Evolutionary conservation across 2,888 invertebrate species (phyloP), one percentile per base, ranked within the genome.

Genomic region (Laothoe populi): DNA sequence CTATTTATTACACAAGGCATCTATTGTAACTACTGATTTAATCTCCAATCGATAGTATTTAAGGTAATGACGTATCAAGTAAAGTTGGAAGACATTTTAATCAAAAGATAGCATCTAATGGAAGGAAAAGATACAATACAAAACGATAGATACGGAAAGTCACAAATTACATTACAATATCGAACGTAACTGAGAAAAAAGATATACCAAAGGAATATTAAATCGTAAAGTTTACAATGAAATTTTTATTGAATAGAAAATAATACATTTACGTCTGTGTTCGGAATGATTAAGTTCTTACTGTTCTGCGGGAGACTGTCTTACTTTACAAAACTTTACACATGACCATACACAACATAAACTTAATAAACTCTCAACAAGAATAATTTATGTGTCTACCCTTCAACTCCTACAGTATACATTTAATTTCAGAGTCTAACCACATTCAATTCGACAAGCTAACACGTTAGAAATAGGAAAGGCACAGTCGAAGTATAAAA

Each of bases 401-500:
- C 75, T 83, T 75, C 77, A 82, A 83, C 77, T 73, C 69, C 83
- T 87, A 89, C 81, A 83, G 83, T 90, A 88, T 88, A 92, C 84
- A 85, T 82, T 79, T 79, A 83, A 85, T 82, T 82, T 83, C 80
- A 81, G 82, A 87, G 78, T 83, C 86, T 86, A 88, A 81, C 72
- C 79, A 87, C 84, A 82, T 83, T 82, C 74, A 82, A 85, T 81
- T 84, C 81, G 88, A 87, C 87, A 87, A 87, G 88, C 88, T 91
- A 90, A 57, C 86, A 88, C 83, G 79, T 92, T 91, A 92, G 92
- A 92, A 89, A 92, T 91, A 92, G 92, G 89, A 91, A 92, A 92
- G 92, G 92, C 92, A 92, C 92, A 92, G 92, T 92, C 77, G 92
- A 92, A 92, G 91, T 92, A 91, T 92, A 87, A 90, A 92, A 92